Conservation (phyloP, 2,888 invertebrate species). For the Sabatieria punctata region DNA sequence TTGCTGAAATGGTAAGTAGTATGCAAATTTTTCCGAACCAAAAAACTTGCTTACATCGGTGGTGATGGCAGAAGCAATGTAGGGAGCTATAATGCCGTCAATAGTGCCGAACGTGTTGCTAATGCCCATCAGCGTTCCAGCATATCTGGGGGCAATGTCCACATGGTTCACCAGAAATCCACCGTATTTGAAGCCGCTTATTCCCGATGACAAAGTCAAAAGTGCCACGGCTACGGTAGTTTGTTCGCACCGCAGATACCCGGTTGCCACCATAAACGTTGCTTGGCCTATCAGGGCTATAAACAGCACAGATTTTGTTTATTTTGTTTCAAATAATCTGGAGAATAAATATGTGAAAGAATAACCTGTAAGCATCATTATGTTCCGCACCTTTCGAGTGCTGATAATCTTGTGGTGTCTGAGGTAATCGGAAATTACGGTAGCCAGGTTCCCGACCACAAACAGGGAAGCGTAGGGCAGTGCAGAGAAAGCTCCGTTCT, state of each 20-base stretch:
- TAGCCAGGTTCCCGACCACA: background rate
- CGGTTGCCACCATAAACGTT: slow-evolving; percentile 19
- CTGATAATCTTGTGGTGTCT: background rate
- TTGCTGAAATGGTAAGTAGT: too few relatives aligned
- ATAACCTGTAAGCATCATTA: too few relatives aligned
- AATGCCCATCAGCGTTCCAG: slow-evolving; percentile 33
- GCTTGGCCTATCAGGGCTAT: background rate
- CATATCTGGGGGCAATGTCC: slow-evolving; percentile 33
- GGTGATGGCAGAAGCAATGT: slow-evolving; percentile 29
- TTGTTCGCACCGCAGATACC: slow-evolving; percentile 26
- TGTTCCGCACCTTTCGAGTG: background rate
- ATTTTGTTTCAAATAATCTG: too few relatives aligned
- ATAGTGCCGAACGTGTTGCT: slow-evolving; percentile 32
- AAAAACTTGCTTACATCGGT: slow-evolving; percentile 8
- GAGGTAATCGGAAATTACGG: background rate
- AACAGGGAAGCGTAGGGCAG: background rate
- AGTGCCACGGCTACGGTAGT: slow-evolving; percentile 21
- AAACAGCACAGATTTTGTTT: too few relatives aligned
- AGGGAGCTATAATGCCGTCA: slow-evolving; percentile 33
- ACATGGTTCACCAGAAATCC: slow-evolving; percentile 34
- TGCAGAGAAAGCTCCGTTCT: background rate
- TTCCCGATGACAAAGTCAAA: slow-evolving; percentile 21
- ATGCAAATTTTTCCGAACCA: too few relatives aligned
- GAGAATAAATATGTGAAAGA: too few relatives aligned
- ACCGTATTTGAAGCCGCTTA: slow-evolving; percentile 26